Evolutionary conservation across 1,140 invertebrate genomes (phyloP), one percentile per base, ranked within the genome.

Genomic region (Patella vulgata): DNA sequence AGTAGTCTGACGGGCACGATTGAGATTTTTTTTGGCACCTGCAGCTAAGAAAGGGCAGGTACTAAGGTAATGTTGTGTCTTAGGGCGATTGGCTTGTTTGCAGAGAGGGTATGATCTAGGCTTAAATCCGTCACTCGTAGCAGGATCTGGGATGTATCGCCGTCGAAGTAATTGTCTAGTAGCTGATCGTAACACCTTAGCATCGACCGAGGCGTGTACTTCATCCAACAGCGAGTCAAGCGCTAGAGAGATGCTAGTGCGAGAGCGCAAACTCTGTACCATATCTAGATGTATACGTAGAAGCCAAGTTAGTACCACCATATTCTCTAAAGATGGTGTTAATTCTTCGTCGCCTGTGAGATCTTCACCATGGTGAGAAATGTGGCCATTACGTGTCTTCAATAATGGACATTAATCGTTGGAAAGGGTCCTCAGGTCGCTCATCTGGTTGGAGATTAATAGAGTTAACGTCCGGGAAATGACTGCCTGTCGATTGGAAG

Each of bases 381-480:
- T n/a, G n/a, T n/a, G n/a, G 57, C 31, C 66, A 42, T 48, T 70
- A 53, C 1, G 44, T 70, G 40, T 69, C 62, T 21, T 66, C 66
- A 47, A 69, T 25, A 42, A 71, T 68, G 3, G 68, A 47, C 0
- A 46, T 59, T 19, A 68, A 21, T 36, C 59, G 47, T 40, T 71
- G 66, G 51, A 31, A 74, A 14, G 68, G 42, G 56, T 74, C 70
- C 25, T 63, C 61, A 8, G 63, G 56, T 39, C 58, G 8, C 25
- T 74, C 59, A 25, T 47, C 43, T 0, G 61, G 59, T 46, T 68
- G 60, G 23, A 66, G 47, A 30, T 58, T 39, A 17, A 75, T 63
- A n/a, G n/a, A n/a, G n/a, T n/a, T n/a, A n/a, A 70, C 58, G 14
- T 75, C 67, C 0, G 67, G 25, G 42, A 75, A 75, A 43, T 70